Evolutionary conservation across 2,797 vertebrate species (phyloP), one percentile per base, ranked within the genome.

Genomic region (Poeciliopsis turneri): DNA sequence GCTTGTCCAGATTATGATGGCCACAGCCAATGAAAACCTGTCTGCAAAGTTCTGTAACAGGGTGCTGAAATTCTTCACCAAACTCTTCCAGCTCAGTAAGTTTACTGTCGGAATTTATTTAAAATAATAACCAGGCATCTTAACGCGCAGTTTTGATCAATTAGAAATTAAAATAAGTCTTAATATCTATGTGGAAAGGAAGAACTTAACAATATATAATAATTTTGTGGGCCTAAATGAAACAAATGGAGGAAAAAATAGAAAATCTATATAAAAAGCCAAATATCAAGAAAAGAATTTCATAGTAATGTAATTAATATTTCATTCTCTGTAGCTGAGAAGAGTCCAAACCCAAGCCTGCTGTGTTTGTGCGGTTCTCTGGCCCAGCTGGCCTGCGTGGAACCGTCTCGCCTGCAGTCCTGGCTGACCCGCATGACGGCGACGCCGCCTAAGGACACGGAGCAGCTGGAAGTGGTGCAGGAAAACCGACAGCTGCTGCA

Each of bases 1-100:
- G 78, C 95, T 99, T 74, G 98, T 99, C 74, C 98, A 99, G 93
- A 99, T 99, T 91, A 99, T 99, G 98, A 99, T 99, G 98, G 97
- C 97, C 0, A 99, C 98, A 0, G 98, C 98, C 87, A 99, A 99
- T 76, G 98, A 99, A 92, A 98, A 96, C 90, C 95, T 99, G 36
- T 99, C 98, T 0, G 98, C 98, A 18, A 99, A 98, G 90, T 99
- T 99, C 92, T 99, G 98, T 92, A 99, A 99, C 96, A 94, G 97
- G 51, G 98, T 99, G 82, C 95, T 99, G 90, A 99, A 98, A 84
- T 99, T 99, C 92, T 99, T 99, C 95, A 99, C 98, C 90, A 99
- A 99, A 91, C 98, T 99, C 84, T 99, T 99, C 94, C 98, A 99
- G 89, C 97, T 99, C 46, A 97, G 98, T 99, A 95, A 97, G 98